phyloP scores from a whole-genome alignment of 2,888 invertebrate genomes.

The Ormyrus labotus region DNA sequence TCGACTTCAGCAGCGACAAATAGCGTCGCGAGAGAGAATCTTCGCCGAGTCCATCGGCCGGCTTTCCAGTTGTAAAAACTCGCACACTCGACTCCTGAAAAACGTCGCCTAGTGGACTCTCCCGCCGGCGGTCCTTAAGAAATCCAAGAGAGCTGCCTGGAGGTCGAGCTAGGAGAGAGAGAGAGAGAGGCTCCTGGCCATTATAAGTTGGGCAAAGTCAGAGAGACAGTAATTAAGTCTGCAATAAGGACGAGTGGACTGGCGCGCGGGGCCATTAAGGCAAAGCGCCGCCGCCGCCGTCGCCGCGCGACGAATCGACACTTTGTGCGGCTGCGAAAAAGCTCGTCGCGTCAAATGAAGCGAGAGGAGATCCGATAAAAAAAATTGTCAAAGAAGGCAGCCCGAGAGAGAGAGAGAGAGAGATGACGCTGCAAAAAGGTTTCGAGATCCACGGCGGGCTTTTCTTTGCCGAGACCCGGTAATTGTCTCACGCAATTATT shows the following conservation, averaged over 20 bases:
- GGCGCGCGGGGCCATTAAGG: constrained; percentile 70
- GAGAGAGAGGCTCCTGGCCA: constrained; percentile 57
- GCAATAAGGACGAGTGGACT: constrained; percentile 74
- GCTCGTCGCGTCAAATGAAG: constrained; percentile 73
- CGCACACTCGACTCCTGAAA: no score
- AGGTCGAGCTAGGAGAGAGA: neutral
- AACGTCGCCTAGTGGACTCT: no score
- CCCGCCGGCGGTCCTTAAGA: no score
- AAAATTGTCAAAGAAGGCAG: constrained; percentile 71
- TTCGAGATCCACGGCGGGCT: constrained; percentile 47
- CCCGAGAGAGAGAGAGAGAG: constrained; percentile 35
- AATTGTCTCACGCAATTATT: constrained; percentile 72
- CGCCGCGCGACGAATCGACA: constrained; percentile 70
- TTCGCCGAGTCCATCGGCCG: no score
- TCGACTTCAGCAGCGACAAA: no score
- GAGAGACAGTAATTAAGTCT: constrained; percentile 75
- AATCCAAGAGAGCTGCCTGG: neutral
- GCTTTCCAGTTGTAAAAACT: neutral
- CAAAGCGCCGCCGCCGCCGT: neutral
- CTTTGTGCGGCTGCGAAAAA: constrained; percentile 71
- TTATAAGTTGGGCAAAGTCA: constrained; percentile 72
- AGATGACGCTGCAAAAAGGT: constrained; percentile 54
- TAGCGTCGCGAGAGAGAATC: no score
- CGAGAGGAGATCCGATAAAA: constrained; percentile 73
- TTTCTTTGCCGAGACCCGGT: constrained; percentile 60